Evolutionary conservation across 2,888 invertebrate species (phyloP).

Genomic region (Tipula unca): DNA sequence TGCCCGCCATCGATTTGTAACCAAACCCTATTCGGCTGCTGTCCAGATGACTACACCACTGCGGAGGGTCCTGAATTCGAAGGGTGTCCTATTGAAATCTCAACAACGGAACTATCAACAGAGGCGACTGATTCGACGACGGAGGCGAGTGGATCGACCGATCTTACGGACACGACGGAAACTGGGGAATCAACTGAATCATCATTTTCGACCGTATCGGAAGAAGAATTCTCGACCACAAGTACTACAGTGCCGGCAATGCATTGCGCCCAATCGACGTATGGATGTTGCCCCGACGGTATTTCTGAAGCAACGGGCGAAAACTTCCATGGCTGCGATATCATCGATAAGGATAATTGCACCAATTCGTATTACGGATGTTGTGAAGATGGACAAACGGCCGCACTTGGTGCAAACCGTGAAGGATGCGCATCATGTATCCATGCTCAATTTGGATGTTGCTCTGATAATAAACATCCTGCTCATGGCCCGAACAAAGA

Average conservation of each 20-base stretch:
- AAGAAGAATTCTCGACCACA: constrained; percentile 28
- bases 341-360: constrained; percentile 41
- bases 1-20: constrained; percentile 68
- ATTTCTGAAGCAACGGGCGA: constrained; percentile 55
- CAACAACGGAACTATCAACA: constrained; percentile 38
- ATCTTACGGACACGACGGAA: constrained; percentile 22
- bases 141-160: constrained; percentile 23
- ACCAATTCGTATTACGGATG: constrained; percentile 57
- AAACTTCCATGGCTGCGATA: constrained; percentile 34
- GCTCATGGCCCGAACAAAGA: constrained; percentile 76
- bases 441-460: constrained; percentile 71
- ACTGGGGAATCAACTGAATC: constrained; percentile 22
- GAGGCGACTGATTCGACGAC: constrained; percentile 27
- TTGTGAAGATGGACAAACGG: constrained; percentile 58
- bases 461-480: constrained; percentile 71
- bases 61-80: constrained; percentile 70
- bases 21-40: constrained; percentile 80
- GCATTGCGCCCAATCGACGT: constrained; percentile 19
- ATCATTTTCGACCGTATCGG: constrained; percentile 27
- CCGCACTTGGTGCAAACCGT: constrained; percentile 57
- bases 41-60: constrained; percentile 65
- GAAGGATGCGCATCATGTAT: constrained; percentile 71
- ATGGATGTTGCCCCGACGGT: constrained; percentile 65
- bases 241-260: constrained; percentile 34
- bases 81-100: constrained; percentile 63